A percentile compares a stretch with the other conserved stretches of the same genome.
These are phyloP conservation scores for Coreius guichenoti DNA, from an alignment of 2,797 vertebrate genomes.

Conservation along the genomic window DNA sequence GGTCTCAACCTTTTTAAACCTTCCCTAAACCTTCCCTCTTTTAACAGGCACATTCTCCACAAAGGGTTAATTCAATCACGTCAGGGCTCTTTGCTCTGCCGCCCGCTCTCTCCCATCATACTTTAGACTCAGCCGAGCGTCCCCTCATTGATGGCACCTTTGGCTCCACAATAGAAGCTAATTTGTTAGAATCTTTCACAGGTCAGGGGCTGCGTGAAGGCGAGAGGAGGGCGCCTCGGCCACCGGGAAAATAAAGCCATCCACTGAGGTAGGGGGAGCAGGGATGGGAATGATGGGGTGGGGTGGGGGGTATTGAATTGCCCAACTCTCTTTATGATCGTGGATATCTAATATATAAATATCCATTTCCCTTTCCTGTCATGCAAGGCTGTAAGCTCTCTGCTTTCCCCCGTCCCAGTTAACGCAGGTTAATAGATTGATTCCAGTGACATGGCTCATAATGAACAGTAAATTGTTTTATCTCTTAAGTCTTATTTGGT, in stretches of 20 bases:
- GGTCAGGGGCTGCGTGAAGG: constrained; percentile 95
- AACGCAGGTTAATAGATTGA: constrained; percentile 99
- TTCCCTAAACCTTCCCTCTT: constrained; percentile 57
- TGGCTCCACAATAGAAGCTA: constrained; percentile 99
- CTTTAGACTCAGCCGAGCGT: constrained; percentile 96
- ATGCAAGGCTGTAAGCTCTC: constrained; percentile 77
- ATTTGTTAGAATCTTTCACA: constrained; percentile 99
- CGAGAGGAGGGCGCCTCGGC: constrained; percentile 88
- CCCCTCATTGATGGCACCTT: constrained; percentile 99
- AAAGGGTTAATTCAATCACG: constrained; percentile 98
- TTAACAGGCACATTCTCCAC: constrained; percentile 78
- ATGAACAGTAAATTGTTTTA: constrained; percentile 99
- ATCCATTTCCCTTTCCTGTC: constrained; percentile 80
- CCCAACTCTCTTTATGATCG: constrained; percentile 92
- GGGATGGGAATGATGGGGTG: constrained; percentile 42
- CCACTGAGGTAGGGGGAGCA: constrained; percentile 76
- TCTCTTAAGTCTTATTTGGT: constrained; percentile 99
- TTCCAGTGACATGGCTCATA: constrained; percentile 99
- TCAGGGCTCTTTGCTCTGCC: constrained; percentile 90
- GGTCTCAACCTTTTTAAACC: constrained; percentile 59
- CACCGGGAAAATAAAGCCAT: constrained; percentile 95
- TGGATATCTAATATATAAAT: constrained; percentile 84
- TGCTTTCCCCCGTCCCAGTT: constrained; percentile 83
- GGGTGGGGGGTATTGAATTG: constrained; percentile 89
- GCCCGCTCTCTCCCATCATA: constrained; percentile 92